Evolutionary conservation across 2,888 invertebrate genomes (phyloP), one percentile per base, ranked within the genome.

Genomic region (Lamproptera curius): DNA sequence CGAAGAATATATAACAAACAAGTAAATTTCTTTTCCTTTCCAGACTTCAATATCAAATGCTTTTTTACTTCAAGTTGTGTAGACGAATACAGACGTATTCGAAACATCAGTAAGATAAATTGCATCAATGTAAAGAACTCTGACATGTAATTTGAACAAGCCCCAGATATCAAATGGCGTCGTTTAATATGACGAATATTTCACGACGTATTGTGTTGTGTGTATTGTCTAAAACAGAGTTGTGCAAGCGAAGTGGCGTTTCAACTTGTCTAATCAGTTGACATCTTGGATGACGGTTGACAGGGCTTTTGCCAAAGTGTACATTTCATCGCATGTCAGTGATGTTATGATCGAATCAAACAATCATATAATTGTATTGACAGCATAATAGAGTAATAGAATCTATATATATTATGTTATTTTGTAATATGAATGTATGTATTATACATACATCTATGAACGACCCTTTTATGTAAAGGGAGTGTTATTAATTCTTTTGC

Each of bases 151-250:
- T n/a, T n/a, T n/a, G n/a, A n/a, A n/a, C n/a, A n/a, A n/a, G n/a
- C n/a, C n/a, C n/a, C n/a, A n/a, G n/a, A 38, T 45, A 38, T 45
- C 33, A 11, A 26, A 37, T 33, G n/a, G 11, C 14, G 14, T 17
- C 37, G 28, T 45, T 14, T 10, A 26, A 20, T 45, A 20, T 40
- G 31, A 20, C 33, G 14, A 39, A 16, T 1, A 13, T 15, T 15
- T 16, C 5, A 34, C 10, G 34, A 40, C 33, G 40, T 34, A 40
- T 26, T 40, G 46, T 46, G n/a, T 26, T 46, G 13, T 33, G 33
- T 8, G n/a, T n/a, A n/a, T n/a, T n/a, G n/a, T n/a, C n/a, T n/a
- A n/a, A n/a, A 33, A 34, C 17, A 14, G n/a, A 33, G 17, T 17
- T n/a, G n/a, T 17, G 20, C 9, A 31, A 13, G 11, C 13, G 20